Conservation (phyloP, 2,797 vertebrate species). For the Peromyscus melanophrys region DNA sequence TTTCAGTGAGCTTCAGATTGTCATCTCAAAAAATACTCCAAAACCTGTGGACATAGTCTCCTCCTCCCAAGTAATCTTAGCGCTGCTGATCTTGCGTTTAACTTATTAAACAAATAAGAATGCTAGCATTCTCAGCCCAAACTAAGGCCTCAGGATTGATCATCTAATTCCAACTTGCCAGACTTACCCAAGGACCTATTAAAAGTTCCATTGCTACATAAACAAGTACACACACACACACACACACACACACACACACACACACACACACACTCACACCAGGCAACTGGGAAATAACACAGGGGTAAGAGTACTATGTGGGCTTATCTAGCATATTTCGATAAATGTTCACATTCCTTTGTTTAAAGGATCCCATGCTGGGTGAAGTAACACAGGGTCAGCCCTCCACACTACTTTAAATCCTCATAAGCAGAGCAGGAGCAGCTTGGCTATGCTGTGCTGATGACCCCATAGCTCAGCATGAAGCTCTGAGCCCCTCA, state of each 20-base stretch:
- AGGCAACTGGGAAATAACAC: background rate
- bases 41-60: background rate
- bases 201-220: background rate
- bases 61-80: background rate
- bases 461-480: background rate
- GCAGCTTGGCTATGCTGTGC: background rate
- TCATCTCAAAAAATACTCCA: conserved; percentile 27
- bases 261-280: background rate
- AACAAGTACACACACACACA: fast-evolving
- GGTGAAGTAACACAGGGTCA: background rate
- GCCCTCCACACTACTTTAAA: background rate
- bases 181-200: background rate
- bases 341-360: background rate
- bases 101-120: background rate
- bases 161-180: background rate
- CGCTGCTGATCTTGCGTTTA: background rate
- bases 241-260: background rate
- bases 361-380: background rate
- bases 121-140: background rate
- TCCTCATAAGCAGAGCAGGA: background rate
- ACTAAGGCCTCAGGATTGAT: background rate
- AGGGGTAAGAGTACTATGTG: background rate
- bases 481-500: background rate
- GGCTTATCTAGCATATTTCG: background rate
- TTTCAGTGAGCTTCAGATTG: background rate